Evolutionary conservation across 1,140 invertebrate genomes (phyloP).

Genomic region (Heterodera carotae): DNA sequence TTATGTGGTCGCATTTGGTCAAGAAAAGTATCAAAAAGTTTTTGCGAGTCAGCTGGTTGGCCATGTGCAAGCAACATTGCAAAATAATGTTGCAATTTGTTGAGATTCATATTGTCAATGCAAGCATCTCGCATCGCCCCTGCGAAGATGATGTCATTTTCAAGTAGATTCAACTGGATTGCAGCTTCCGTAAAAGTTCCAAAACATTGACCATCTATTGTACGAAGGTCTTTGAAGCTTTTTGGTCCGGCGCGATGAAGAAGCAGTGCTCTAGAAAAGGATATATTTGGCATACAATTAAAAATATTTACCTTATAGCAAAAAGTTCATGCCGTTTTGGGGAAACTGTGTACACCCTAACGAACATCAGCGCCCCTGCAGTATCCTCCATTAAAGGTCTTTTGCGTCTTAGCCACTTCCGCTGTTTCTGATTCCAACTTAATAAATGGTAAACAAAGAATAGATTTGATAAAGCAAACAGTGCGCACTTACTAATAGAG

Average conservation of each 20-base stretch:
- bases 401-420: too few species aligned
- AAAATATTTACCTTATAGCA: neutral
- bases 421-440: too few species aligned
- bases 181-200: neutral
- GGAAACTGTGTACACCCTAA: neutral
- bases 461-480: too few species aligned
- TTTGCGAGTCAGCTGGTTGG: neutral
- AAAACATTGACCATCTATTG: neutral
- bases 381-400: too few species aligned
- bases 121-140: neutral
- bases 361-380: too few species aligned
- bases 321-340: neutral
- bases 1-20: slow-evolving; percentile 11
- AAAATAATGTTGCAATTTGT: neutral
- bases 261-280: neutral
- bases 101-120: neutral
- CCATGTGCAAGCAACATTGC: neutral
- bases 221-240: neutral
- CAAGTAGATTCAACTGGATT: neutral
- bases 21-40: neutral
- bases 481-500: too few species aligned
- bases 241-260: neutral
- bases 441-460: too few species aligned
- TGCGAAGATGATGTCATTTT: neutral
- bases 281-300: neutral